Conservation (phyloP, 2,113 vertebrate genomes). For the Panurus biarmicus region DNA sequence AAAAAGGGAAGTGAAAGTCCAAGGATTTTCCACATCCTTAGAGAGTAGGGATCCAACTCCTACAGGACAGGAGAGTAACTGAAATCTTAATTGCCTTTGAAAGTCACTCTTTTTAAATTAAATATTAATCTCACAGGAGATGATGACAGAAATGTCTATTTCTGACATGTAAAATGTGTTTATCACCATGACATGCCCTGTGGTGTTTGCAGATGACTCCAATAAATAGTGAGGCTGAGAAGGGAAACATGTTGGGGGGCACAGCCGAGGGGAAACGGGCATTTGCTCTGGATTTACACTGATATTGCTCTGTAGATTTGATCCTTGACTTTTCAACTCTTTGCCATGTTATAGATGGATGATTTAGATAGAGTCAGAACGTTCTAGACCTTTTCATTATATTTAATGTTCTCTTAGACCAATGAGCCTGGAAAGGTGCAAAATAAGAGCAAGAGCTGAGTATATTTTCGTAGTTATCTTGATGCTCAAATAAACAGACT, state of each 20-base stretch:
- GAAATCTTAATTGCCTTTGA: background rate
- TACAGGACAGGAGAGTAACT: background rate
- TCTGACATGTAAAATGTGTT: background rate
- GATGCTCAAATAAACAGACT: background rate
- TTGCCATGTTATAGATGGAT: background rate
- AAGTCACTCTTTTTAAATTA: background rate
- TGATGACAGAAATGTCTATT: background rate
- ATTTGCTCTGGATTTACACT: background rate
- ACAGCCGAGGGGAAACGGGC: background rate
- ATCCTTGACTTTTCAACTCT: background rate
- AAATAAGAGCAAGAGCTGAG: background rate
- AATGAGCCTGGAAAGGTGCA: background rate
- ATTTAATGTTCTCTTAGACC: background rate
- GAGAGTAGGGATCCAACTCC: background rate
- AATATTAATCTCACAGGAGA: background rate
- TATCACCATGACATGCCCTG: background rate
- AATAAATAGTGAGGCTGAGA: background rate
- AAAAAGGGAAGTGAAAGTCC: background rate
- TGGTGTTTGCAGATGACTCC: background rate
- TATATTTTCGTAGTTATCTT: background rate
- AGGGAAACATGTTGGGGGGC: background rate
- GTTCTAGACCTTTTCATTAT: background rate
- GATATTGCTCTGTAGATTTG: background rate
- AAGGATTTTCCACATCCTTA: background rate
- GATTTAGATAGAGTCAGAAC: background rate